Conservation (phyloP, 2,888 invertebrate species). For the Neelides folsomi region DNA sequence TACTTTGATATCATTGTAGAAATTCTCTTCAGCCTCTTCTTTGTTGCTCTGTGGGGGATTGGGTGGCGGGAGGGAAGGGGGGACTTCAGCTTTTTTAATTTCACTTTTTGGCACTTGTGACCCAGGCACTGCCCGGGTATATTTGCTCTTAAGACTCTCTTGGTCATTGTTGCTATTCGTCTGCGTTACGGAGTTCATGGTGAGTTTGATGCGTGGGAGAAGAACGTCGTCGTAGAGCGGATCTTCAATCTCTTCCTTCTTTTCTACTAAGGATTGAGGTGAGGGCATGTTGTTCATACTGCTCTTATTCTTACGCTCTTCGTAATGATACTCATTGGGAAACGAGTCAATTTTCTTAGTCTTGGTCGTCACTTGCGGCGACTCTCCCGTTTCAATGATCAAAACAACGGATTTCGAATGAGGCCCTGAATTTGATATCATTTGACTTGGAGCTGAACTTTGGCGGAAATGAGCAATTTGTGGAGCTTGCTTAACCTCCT, state of each 20-base stretch:
- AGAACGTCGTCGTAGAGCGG: conserved; percentile 31
- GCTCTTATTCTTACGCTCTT: not conserved
- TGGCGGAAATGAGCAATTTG: not conserved
- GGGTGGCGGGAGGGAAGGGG: not conserved
- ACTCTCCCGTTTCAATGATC: conserved; percentile 20
- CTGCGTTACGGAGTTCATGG: not conserved
- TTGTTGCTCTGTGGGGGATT: not conserved
- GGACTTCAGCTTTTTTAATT: too few species aligned
- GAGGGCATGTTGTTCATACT: not conserved
- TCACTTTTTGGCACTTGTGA: not conserved
- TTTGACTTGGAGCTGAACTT: conserved; percentile 6
- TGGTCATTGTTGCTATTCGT: not conserved
- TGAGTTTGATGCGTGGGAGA: conserved; percentile 5
- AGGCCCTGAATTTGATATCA: conserved; percentile 9
- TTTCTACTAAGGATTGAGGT: not conserved
- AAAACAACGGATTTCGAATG: conserved; percentile 29
- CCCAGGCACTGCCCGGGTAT: not conserved
- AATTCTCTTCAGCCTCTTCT: conserved; percentile 20
- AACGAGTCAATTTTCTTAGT: conserved; percentile 1
- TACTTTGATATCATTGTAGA: conserved; percentile 24
- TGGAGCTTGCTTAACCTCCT: not conserved
- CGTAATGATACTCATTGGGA: not conserved
- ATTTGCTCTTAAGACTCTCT: not conserved
- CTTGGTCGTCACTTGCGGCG: not conserved
- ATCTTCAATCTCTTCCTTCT: conserved; percentile 5